These are phyloP conservation scores for Malaclemys terrapin DNA, from an alignment of 2,113 vertebrate genomes.

Conservation along the genomic window DNA sequence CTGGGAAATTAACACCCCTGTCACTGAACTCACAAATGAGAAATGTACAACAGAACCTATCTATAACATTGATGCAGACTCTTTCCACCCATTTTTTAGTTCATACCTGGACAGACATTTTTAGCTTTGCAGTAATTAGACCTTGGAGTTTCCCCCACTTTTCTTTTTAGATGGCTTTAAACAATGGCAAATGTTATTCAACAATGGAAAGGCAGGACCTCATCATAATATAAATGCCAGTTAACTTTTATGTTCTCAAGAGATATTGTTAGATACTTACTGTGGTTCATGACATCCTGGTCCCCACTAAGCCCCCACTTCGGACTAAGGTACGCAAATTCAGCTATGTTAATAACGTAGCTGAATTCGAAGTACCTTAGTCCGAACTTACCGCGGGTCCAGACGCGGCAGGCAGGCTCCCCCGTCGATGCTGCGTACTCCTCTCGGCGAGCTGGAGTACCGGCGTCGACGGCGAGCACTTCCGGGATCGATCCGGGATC, in stretches of 20 bases:
- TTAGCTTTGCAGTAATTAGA: not conserved
- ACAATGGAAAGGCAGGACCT: not conserved
- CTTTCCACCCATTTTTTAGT: not conserved
- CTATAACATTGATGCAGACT: not conserved
- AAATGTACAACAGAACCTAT: not conserved
- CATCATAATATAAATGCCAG: not conserved
- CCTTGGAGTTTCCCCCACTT: not conserved
- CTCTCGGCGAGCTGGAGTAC: too few species aligned
- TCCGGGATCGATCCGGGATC: too few species aligned
- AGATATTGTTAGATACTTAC: not conserved
- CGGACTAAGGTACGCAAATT: too few species aligned
- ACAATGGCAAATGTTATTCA: not conserved
- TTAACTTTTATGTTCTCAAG: not conserved
- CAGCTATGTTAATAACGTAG: too few species aligned
- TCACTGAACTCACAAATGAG: not conserved
- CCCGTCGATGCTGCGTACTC: too few species aligned
- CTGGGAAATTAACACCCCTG: not conserved
- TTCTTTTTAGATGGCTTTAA: not conserved
- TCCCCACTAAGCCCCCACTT: too few species aligned
- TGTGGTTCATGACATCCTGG: not conserved
- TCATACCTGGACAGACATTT: not conserved
- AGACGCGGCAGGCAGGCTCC: too few species aligned
- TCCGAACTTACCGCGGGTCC: too few species aligned
- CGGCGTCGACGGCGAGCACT: too few species aligned
- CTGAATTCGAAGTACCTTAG: too few species aligned